Evolutionary conservation across 2,113 vertebrate genomes (phyloP), one percentile per base, ranked within the genome.

Genomic region (Genyomyrus donnyi): DNA sequence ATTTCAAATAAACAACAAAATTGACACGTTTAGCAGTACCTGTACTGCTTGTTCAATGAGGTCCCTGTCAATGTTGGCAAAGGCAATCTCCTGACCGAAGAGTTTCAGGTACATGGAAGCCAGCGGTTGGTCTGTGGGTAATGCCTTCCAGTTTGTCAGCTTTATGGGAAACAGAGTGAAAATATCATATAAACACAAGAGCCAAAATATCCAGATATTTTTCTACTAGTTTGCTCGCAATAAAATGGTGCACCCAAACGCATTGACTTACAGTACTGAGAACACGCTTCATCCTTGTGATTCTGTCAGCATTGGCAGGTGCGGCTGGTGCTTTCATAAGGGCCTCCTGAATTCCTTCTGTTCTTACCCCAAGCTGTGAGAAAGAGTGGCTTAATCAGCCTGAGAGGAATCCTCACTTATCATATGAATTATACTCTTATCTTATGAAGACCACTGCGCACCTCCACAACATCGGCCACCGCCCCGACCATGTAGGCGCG

Each of bases 391-490:
- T 89, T 45, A 4, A 74, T 45, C 7, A 31, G 0, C 46, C 13
- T 19, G 8, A 87, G 17, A 46, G 8, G 15, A 17, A 35, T 39
- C 11, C 49, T 50, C 49, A 50, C 49, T 50, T 50, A 74, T 74
- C 11, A 66, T 66, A n/a, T 10, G 2, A 27, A 2, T 27, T n/a
- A 24, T 66, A 35, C 0, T 2, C 39, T 1, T 0, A 53, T 8
- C 53, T 88, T 46, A 66, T 42, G 17, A 31, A 10, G 46, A 11
- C 21, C 56, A n/a, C 11, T 84, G 0, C 77, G 66, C 15, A 97
- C 97, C 96, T 98, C 97, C 85, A 96, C 62, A 89, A 97, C 90
- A 93, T 97, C 96, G 92, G 96, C 94, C 91, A 95, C 93, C 6
- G 93, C 95, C 85, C 97, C 97, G 91, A 96, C 91, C 49, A 95